Evolutionary conservation across 1,140 invertebrate genomes (phyloP).

Genomic region (Orius insidiosus): DNA sequence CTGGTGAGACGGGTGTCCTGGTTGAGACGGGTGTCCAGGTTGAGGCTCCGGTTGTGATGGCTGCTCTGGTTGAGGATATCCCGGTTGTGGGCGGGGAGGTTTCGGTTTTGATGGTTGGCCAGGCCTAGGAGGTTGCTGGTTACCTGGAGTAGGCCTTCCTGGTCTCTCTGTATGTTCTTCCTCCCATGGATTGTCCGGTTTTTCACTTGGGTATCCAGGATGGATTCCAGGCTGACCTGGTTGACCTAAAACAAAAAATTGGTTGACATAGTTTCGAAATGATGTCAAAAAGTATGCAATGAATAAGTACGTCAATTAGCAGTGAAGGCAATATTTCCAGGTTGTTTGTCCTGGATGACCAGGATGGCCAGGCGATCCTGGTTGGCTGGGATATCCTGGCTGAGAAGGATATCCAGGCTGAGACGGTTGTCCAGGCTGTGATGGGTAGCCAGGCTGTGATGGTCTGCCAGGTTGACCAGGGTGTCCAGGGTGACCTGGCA

Average conservation of each 20-base stretch:
- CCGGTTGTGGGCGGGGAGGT: no score
- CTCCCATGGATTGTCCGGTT: slow-evolving; percentile 19
- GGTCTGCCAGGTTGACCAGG: slow-evolving; percentile 18
- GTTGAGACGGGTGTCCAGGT: slow-evolving; percentile 18
- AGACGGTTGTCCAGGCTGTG: no score
- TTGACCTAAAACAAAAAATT: no score
- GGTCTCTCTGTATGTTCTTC: slow-evolving; percentile 18
- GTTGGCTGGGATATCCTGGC: slow-evolving; percentile 19
- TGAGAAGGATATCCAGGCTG: slow-evolving; percentile 20
- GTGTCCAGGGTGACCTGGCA: slow-evolving; percentile 5
- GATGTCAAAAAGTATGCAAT: slow-evolving; percentile 16
- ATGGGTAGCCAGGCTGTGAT: no score
- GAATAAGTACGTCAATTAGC: slow-evolving; percentile 17
- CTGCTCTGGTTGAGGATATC: slow-evolving; percentile 17
- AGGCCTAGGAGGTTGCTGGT: slow-evolving; percentile 15
- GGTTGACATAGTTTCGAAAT: no score
- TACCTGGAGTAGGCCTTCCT: no score
- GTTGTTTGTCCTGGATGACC: slow-evolving; percentile 20
- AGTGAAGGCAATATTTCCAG: slow-evolving; percentile 18
- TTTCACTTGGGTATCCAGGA: slow-evolving; percentile 17
- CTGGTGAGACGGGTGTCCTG: slow-evolving; percentile 20
- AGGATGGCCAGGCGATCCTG: slow-evolving; percentile 19
- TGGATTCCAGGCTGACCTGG: slow-evolving; percentile 17
- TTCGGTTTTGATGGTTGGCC: slow-evolving; percentile 19
- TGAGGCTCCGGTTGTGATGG: slow-evolving; percentile 8